These are phyloP conservation scores for Hyposoter dolosus DNA, from an alignment of 2,888 invertebrate species.

Conservation along the genomic window DNA sequence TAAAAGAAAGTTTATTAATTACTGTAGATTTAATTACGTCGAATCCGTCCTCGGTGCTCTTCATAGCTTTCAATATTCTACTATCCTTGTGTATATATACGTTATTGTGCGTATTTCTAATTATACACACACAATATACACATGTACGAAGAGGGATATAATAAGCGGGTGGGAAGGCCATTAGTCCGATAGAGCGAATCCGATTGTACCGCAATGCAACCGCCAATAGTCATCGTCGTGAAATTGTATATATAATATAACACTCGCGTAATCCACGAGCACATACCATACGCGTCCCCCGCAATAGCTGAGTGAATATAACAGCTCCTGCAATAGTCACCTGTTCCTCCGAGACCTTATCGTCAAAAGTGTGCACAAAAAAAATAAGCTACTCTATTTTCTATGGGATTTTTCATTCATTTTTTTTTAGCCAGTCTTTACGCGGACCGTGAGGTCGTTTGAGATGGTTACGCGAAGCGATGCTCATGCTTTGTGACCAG, in stretches of 20 bases:
- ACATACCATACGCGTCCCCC: slow-evolving; percentile 47
- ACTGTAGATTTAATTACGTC: neutral
- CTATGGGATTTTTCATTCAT: too few relatives aligned
- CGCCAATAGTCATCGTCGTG: slow-evolving; percentile 44
- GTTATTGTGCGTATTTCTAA: neutral
- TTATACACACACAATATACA: neutral
- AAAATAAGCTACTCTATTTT: neutral
- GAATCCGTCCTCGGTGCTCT: neutral
- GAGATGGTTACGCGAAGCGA: too few relatives aligned
- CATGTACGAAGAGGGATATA: neutral
- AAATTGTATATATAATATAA: slow-evolving; percentile 39
- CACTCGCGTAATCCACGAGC: slow-evolving; percentile 19
- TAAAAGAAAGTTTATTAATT: neutral
- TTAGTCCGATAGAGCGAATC: slow-evolving; percentile 28
- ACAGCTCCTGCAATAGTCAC: slow-evolving; percentile 8
- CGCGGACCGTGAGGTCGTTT: too few relatives aligned
- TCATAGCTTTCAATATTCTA: neutral
- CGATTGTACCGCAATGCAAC: slow-evolving; percentile 61
- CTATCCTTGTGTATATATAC: neutral
- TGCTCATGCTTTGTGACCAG: too few relatives aligned
- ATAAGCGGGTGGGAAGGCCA: slow-evolving; percentile 54
- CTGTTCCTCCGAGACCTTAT: slow-evolving; percentile 12
- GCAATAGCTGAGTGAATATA: slow-evolving; percentile 31
- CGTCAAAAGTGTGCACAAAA: neutral
- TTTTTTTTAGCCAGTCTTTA: too few relatives aligned